A percentile compares a stretch with the other conserved stretches of the same genome.
Conservation (phyloP, 2,113 vertebrate genomes). For the Chitala chitala region DNA sequence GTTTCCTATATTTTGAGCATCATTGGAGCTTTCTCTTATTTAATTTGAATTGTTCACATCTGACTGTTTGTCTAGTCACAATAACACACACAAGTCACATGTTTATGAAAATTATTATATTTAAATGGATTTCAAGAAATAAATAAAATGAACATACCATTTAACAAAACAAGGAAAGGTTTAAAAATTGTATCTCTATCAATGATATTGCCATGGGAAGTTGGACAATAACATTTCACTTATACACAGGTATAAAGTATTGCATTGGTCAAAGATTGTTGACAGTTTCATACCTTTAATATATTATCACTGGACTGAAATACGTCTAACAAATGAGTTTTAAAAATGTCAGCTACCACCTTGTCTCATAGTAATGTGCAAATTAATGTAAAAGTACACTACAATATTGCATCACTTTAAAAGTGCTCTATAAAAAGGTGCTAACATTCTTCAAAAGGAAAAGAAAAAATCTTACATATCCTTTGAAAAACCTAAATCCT, state of each 20-base stretch:
- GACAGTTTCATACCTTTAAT: slow-evolving; percentile 26
- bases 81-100: not conserved
- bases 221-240: slow-evolving; percentile 47
- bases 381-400: slow-evolving; percentile 55
- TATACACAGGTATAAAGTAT: slow-evolving; percentile 64
- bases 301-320: slow-evolving; percentile 31
- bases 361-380: slow-evolving; percentile 47
- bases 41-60: not conserved
- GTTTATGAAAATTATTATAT: slow-evolving; percentile 65
- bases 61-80: not conserved
- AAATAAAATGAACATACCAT: slow-evolving; percentile 68
- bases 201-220: slow-evolving; percentile 57
- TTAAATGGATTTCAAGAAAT: slow-evolving; percentile 64
- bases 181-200: slow-evolving; percentile 44
- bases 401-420: slow-evolving; percentile 70
- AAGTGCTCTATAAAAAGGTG: slow-evolving; percentile 65
- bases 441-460: slow-evolving; percentile 45
- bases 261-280: slow-evolving; percentile 58
- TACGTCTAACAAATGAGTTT: slow-evolving; percentile 33
- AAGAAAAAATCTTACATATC: slow-evolving; percentile 14
- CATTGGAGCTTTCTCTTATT: not conserved
- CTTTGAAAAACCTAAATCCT: slow-evolving; percentile 17
- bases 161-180: slow-evolving; percentile 50
- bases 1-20: too few relatives aligned
- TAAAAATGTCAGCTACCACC: slow-evolving; percentile 37